phyloP scores from a whole-genome alignment of 2,113 vertebrate species.

The Malurus melanocephalus region DNA sequence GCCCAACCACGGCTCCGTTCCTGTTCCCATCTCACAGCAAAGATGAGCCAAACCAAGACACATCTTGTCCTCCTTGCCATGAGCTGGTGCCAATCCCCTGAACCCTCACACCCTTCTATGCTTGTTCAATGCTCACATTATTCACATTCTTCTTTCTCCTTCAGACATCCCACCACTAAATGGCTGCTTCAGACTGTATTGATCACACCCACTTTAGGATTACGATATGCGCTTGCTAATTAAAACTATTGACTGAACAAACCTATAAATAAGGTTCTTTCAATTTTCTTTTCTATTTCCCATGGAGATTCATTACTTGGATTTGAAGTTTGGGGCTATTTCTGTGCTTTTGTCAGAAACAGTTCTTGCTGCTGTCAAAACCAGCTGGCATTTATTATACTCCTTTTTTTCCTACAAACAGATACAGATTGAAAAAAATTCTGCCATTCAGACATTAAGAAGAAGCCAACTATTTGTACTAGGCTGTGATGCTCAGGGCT shows the following conservation, averaged over 20 bases:
- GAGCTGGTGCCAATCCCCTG: too few species aligned
- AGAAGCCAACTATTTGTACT: background rate
- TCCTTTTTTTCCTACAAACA: background rate
- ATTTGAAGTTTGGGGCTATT: background rate
- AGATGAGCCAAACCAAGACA: background rate
- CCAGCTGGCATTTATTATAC: background rate
- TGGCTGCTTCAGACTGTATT: background rate
- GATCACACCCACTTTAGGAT: background rate
- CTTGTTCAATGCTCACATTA: background rate
- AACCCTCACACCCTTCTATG: accelerated
- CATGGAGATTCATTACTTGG: background rate
- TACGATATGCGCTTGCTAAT: background rate
- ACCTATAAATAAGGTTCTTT: background rate
- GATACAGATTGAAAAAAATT: background rate
- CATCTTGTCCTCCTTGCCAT: background rate
- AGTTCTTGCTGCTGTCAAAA: background rate
- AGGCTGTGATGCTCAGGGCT: accelerated
- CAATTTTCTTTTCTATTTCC: background rate
- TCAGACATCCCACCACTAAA: background rate
- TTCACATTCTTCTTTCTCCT: background rate
- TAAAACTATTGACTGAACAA: background rate
- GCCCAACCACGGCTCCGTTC: accelerated
- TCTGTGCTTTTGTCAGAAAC: background rate
- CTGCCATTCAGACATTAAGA: background rate
- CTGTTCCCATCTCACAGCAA: background rate